Base-by-base conservation (phyloP, 2,797 vertebrate genomes). In the Sarcoramphus papa region DNA sequence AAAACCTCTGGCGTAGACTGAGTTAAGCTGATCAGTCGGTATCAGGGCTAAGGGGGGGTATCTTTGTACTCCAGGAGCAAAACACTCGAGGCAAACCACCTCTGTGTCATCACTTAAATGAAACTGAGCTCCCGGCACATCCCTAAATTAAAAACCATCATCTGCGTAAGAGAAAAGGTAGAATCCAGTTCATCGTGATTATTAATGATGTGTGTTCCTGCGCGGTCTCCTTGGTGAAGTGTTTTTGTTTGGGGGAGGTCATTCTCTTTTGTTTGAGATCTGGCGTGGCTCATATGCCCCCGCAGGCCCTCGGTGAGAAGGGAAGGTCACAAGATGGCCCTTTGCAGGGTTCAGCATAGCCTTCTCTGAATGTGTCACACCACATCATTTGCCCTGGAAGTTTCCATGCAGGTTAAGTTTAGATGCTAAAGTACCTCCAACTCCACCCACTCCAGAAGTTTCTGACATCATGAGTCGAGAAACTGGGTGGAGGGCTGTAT, bases 111-210 rank as follows among this genome's bases (percentile, higher is more conserved):
- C 51, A 4, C 62, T 83, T 19, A 62, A 77, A 79, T 63, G 84
- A 95, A 90, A 88, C 88, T 43, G n/a, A 77, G 76, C 76, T 92
- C 88, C 88, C 76, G 70, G 76, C 43, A 6, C 37, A 81, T 80
- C 80, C 93, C 88, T 85, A 79, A 94, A 94, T 93, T 95, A 94
- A 96, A 95, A 89, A 40, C 59, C 80, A 57, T 83, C 67, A 47
- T 64, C 54, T 93, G 75, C 88, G 53, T 95, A 95, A 90, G 90
- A 72, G 74, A 65, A 50, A 43, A 85, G 86, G 78, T 43, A 67
- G 77, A 43, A 33, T 6, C 30, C 57, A 89, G 37, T 86, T 87
- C 74, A 54, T 45, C 2, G 3, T 60, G 83, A 27, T 95, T 88
- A 92, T 91, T 89, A 93, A 63, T 22, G 59, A 11, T 53, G 65